Evolutionary conservation across 92 coral and sea anemone genomes (phyloP).

Genomic region (Bergia sp.): DNA sequence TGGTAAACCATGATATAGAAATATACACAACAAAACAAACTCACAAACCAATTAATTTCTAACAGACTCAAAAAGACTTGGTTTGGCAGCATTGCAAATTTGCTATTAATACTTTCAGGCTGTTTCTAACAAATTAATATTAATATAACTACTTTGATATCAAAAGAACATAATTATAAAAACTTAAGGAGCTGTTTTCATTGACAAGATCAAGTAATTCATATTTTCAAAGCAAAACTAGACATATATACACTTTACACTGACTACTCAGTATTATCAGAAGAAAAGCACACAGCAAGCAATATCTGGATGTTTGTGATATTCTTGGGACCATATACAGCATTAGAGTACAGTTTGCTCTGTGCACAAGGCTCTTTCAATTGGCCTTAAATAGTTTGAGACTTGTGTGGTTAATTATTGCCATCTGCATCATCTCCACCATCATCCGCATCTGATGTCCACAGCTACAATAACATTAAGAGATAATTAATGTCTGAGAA

Average conservation of each 20-base stretch:
- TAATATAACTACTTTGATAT: not conserved
- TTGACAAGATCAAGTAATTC: not conserved
- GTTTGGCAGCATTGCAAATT: too few species aligned
- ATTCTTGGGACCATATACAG: conserved; percentile 8
- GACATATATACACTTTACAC: not conserved
- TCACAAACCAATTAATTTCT: too few species aligned
- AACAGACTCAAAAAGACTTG: too few species aligned
- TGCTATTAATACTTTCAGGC: too few species aligned
- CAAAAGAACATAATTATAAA: not conserved
- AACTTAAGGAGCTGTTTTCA: not conserved
- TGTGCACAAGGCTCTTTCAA: conserved; percentile 16
- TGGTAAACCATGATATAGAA: too few species aligned
- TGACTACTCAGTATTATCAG: conserved; percentile 23
- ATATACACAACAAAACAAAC: too few species aligned
- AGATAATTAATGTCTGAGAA: not conserved
- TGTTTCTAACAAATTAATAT: not conserved
- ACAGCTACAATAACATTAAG: not conserved
- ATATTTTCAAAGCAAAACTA: not conserved
- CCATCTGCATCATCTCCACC: not conserved
- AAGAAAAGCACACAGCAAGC: not conserved
- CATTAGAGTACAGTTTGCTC: conserved; percentile 15
- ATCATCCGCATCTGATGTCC: conserved; percentile 15
- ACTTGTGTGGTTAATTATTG: conserved; percentile 9
- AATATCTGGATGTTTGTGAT: not conserved
- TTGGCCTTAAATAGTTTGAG: conserved; percentile 1